A percentile compares a stretch with the other conserved stretches of the same genome.
phyloP scores from a whole-genome alignment of 2,797 vertebrate species.

The Chromobotia macracanthus region DNA sequence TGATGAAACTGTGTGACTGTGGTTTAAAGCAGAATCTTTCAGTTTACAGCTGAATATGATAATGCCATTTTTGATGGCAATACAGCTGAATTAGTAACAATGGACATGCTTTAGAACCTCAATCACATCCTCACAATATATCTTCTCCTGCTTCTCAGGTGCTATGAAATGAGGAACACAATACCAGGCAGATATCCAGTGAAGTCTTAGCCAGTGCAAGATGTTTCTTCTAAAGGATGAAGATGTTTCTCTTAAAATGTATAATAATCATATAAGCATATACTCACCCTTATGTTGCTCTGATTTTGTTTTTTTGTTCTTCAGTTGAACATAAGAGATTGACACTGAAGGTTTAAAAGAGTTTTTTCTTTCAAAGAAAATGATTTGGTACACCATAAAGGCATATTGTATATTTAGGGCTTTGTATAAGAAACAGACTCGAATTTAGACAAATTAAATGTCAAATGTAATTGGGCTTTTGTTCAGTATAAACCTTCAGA shows the following conservation, averaged over 20 bases:
- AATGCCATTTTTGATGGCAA: conserved; percentile 27
- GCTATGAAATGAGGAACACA: no score
- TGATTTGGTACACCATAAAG: no score
- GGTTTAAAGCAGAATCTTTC: not conserved
- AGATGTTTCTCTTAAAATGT: not conserved
- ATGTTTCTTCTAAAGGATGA: not conserved
- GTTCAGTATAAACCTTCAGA: no score
- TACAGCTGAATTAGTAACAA: conserved; percentile 64
- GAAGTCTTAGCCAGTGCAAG: no score
- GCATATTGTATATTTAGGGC: no score
- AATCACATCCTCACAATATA: conserved; percentile 66
- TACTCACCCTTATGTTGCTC: not conserved
- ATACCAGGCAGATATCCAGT: not conserved
- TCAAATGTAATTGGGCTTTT: no score
- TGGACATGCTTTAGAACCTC: conserved; percentile 67
- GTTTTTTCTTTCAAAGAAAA: no score
- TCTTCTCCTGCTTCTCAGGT: conserved; percentile 12
- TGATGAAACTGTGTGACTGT: conserved; percentile 66
- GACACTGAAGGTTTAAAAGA: no score
- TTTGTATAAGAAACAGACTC: no score
- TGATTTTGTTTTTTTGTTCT: not conserved
- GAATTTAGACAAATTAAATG: no score
- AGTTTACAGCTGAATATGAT: conserved; percentile 37
- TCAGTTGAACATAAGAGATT: no score
- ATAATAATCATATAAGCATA: not conserved